phyloP scores from a whole-genome alignment of 2,113 vertebrate species.

The Typhlomys cinereus region DNA sequence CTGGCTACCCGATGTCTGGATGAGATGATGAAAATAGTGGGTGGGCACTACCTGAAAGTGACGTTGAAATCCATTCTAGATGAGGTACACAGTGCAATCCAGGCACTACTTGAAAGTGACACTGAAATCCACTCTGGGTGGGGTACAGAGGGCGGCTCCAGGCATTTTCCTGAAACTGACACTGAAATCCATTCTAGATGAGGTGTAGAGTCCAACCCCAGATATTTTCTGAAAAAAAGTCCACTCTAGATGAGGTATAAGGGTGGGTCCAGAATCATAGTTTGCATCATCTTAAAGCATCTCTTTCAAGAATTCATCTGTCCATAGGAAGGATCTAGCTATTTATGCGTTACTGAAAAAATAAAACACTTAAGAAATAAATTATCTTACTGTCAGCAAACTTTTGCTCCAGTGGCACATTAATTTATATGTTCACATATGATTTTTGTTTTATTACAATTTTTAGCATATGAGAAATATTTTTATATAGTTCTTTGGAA shows the following conservation, averaged over 20 bases:
- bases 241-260: too few species aligned
- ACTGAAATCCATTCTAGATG: conserved; percentile 93
- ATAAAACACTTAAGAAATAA: neutral
- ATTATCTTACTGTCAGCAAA: neutral
- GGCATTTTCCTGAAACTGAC: conserved; percentile 97
- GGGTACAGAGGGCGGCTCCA: too few species aligned
- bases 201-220: too few species aligned
- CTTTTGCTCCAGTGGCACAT: conserved; percentile 22
- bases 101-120: conserved; percentile 97
- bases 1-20: conserved; percentile 97
- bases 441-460: conserved; percentile 34
- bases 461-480: conserved; percentile 16
- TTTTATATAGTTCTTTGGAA: conserved; percentile 32
- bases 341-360: neutral
- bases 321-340: neutral
- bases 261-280: neutral
- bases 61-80: conserved; percentile 96
- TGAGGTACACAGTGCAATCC: too few species aligned
- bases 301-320: neutral
- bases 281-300: neutral
- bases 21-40: conserved; percentile 99
- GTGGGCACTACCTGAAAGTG: conserved; percentile 96
- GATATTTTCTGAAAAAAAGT: too few species aligned
- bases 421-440: neutral
- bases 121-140: conserved; percentile 95